Base-by-base conservation (phyloP, 1,140 invertebrate genomes). In the Drosophila quadrilineata region DNA sequence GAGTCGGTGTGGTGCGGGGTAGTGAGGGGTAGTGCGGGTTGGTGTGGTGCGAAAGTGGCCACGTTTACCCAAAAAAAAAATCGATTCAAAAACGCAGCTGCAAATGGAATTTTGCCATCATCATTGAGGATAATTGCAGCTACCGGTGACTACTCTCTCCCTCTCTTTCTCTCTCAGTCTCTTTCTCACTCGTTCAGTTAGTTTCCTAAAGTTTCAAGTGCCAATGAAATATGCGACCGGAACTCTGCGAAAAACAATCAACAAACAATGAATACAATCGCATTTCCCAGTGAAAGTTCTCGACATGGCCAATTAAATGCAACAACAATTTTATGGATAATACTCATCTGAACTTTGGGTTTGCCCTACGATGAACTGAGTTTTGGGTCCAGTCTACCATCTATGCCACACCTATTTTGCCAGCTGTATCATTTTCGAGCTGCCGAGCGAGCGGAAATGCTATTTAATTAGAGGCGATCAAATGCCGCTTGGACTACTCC, bases 401-500 rank as follows among this genome's bases (percentile, higher is more conserved):
- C 64, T 67, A 62, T 58, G 65, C 65, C 65, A 63, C 65, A 68
- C 65, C 58, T 71, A 50, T 67, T 67, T 53, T 5, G 40, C 63
- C 17, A 38, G 53, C 46, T 40, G 49, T 86, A 84, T 85, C 45
- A 85, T 85, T 86, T 75, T 71, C 66, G 41, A 79, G 62, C 65
- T 31, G 49, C 52, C n/a, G n/a, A n/a, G n/a, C n/a, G n/a, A 82
- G 80, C 79, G 79, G 79, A 85, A 85, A 86, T 80, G 75, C 67
- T 85, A 86, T 85, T 85, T 85, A 85, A 85, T 85, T 85, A 85
- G 71, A 86, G 79, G 75, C 79, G 73, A 85, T 84, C 77, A 85
- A 84, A 84, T 74, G 77, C 79, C 79, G 79, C 54, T 66, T 33
- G 40, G n/a, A n/a, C n/a, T n/a, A 52, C 33, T 59, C 14, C 16